Evolutionary conservation across 2,797 vertebrate species (phyloP).

Genomic region (Cottoperca gobio): DNA sequence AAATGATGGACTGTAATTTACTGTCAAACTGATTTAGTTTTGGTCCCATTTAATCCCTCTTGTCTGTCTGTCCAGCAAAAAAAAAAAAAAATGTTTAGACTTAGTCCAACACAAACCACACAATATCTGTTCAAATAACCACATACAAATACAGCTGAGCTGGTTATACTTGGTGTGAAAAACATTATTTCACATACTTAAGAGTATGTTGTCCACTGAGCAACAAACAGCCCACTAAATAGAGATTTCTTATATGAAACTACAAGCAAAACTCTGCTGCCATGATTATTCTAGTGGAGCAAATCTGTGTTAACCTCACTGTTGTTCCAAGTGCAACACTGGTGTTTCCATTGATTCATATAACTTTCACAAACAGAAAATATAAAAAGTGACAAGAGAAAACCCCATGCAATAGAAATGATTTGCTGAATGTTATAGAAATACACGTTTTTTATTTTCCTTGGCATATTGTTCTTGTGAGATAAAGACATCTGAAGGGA

Average conservation of each 20-base stretch:
- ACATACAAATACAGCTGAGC: conserved; percentile 41
- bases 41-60: conserved; percentile 41
- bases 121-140: conserved; percentile 27
- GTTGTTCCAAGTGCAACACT: background rate
- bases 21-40: conserved; percentile 21
- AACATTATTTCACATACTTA: conserved; percentile 19
- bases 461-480: conserved; percentile 43
- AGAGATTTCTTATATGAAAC: conserved; percentile 1
- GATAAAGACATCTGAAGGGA: conserved; percentile 19
- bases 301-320: conserved; percentile 2
- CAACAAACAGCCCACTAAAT: conserved; percentile 9
- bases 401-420: conserved; percentile 20
- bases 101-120: conserved; percentile 27
- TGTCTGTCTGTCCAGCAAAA: conserved; percentile 19
- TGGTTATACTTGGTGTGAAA: conserved; percentile 18
- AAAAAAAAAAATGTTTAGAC: background rate
- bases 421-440: conserved; percentile 38
- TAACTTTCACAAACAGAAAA: conserved; percentile 38
- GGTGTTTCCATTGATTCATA: background rate
- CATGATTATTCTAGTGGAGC: background rate
- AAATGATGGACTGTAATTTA: conserved; percentile 10
- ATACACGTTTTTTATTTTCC: conserved; percentile 37
- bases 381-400: conserved; percentile 16
- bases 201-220: background rate
- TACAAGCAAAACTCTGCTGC: conserved; percentile 9